phyloP scores from a whole-genome alignment of 2,888 invertebrate genomes.

The Camptogramma bilineatum region DNA sequence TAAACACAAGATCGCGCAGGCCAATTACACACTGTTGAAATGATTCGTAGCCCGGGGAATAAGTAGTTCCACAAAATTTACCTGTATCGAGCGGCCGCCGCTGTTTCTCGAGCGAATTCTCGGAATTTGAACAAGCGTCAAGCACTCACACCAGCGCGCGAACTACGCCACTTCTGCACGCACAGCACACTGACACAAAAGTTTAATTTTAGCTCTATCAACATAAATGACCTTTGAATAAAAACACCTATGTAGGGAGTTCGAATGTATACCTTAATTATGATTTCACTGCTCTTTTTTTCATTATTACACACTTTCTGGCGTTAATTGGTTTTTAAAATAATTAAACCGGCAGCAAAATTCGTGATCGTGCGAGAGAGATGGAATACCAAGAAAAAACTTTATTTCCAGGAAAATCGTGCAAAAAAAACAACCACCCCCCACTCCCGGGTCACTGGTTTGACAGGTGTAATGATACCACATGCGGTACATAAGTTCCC shows the following conservation, averaged over 20 bases:
- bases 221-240: constrained; percentile 58
- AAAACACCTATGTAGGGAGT: constrained; percentile 30
- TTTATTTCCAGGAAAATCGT: constrained; percentile 54
- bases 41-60: constrained; percentile 18
- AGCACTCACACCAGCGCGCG: constrained; percentile 60
- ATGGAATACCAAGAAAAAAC: constrained; percentile 48
- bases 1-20: neutral
- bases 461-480: constrained; percentile 51
- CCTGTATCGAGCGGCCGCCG: constrained; percentile 62
- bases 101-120: constrained; percentile 62
- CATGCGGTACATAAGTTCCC: neutral
- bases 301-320: constrained; percentile 29
- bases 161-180: constrained; percentile 45
- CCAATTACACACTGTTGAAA: constrained; percentile 26
- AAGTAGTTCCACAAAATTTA: constrained; percentile 49
- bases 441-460: constrained; percentile 33
- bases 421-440: constrained; percentile 50
- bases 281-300: constrained; percentile 32
- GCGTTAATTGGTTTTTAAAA: constrained; percentile 36
- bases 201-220: constrained; percentile 73
- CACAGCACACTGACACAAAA: constrained; percentile 56
- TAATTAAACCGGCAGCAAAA: constrained; percentile 37
- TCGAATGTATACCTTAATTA: constrained; percentile 14
- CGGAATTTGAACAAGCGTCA: constrained; percentile 75
- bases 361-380: constrained; percentile 44